Conservation (phyloP, 2,797 vertebrate genomes). For the Pantherophis vulpinus region DNA sequence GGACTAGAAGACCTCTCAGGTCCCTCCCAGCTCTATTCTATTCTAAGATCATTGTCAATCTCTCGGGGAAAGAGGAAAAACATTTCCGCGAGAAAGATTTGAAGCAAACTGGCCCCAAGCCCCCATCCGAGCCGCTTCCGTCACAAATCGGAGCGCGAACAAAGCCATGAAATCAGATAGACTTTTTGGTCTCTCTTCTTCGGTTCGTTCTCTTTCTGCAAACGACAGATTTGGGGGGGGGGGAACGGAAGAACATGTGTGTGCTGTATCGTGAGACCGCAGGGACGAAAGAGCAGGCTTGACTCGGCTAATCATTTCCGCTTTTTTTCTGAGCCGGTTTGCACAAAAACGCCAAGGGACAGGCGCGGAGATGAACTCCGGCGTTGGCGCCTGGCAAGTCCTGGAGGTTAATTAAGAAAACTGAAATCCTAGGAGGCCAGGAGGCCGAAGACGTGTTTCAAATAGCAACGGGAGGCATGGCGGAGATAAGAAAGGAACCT, state of each 20-base stretch:
- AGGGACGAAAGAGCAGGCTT: background rate
- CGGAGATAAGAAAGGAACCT: background rate
- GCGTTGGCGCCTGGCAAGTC: background rate
- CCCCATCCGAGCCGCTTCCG: accelerated
- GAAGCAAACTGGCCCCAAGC: background rate
- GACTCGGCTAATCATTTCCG: background rate
- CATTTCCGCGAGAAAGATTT: background rate
- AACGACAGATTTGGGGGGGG: background rate
- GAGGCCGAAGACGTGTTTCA: constrained; percentile 17
- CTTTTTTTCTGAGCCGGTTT: background rate
- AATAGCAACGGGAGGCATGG: background rate
- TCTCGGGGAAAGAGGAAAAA: background rate
- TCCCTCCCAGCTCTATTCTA: no score
- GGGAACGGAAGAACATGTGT: background rate
- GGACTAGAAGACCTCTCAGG: no score
- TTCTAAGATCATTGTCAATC: background rate
- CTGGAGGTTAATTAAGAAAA: constrained; percentile 33
- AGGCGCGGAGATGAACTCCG: background rate
- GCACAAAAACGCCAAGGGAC: background rate
- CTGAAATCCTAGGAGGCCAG: constrained; percentile 10
- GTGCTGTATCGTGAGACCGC: background rate
- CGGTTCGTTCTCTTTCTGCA: background rate
- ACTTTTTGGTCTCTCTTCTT: no score
- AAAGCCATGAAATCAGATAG: background rate
- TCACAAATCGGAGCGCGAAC: background rate